Percentiles rank a stretch among this genome's conserved stretches.
Conservation (phyloP, 2,113 vertebrate species). For the Stictonetta naevosa region DNA sequence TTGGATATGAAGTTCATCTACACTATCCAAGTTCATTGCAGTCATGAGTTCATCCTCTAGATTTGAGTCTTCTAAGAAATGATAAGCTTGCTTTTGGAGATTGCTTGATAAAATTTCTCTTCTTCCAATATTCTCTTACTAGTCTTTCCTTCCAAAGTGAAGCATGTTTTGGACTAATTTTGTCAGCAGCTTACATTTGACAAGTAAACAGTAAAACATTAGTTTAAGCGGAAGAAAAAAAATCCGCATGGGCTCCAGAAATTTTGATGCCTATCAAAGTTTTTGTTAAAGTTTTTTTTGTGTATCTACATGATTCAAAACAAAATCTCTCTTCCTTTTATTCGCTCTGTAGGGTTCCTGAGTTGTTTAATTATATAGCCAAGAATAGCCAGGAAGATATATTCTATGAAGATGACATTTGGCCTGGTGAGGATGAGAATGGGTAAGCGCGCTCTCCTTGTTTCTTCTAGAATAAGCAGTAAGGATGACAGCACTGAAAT, state of each 20-base stretch:
- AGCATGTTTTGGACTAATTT: background rate
- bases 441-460: conserved; percentile 76
- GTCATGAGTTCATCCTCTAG: background rate
- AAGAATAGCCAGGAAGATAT: conserved; percentile 94
- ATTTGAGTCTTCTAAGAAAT: background rate
- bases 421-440: conserved; percentile 91
- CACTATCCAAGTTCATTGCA: background rate
- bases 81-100: background rate
- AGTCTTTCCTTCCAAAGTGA: background rate
- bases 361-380: conserved; percentile 88
- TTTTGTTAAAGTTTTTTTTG: background rate
- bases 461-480: background rate
- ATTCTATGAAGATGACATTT: conserved; percentile 98
- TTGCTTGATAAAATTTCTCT: background rate
- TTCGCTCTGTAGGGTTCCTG: conserved; percentile 84
- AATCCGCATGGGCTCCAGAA: background rate
- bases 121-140: background rate
- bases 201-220: background rate
- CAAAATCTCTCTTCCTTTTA: background rate
- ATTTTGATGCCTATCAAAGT: background rate
- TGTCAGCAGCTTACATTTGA: background rate
- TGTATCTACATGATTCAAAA: background rate
- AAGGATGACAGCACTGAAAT: background rate
- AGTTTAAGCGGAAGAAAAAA: background rate
- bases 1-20: background rate